Evolutionary conservation across 2,113 vertebrate genomes (phyloP).

Genomic region (Corythoichthys intestinalis): DNA sequence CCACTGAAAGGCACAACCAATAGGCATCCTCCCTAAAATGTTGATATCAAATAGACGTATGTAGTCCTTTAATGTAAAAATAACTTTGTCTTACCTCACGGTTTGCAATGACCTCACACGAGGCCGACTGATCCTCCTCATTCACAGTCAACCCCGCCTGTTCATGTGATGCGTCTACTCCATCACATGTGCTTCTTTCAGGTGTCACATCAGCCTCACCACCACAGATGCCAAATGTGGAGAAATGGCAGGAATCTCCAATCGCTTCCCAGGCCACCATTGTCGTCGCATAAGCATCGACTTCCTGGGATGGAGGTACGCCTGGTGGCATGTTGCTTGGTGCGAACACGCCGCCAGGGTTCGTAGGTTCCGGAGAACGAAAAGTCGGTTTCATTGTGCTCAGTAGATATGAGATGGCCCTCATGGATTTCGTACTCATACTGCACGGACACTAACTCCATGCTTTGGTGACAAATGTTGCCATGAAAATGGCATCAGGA

Average conservation of each 20-base stretch:
- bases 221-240: conserved; percentile 50
- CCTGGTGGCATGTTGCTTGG: conserved; percentile 59
- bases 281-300: conserved; percentile 23
- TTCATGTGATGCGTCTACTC: neutral
- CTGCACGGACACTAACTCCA: conserved; percentile 81
- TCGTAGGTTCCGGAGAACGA: conserved; percentile 82
- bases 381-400: conserved; percentile 82
- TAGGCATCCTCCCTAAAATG: no score
- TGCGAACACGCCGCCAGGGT: conserved; percentile 90
- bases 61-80: neutral
- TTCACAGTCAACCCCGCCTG: neutral
- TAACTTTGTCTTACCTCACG: neutral
- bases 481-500: conserved; percentile 1
- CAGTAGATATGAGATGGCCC: conserved; percentile 80
- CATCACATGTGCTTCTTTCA: neutral
- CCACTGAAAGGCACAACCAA: no score
- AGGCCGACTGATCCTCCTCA: neutral
- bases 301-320: conserved; percentile 86
- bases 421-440: conserved; percentile 81
- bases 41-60: no score
- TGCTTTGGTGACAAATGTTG: conserved; percentile 27
- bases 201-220: conserved; percentile 17
- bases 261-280: neutral
- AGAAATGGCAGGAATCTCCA: conserved; percentile 32
- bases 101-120: no score